These are phyloP conservation scores for Synanthedon vespiformis DNA, from an alignment of 2,888 invertebrate genomes.

Conservation along the genomic window DNA sequence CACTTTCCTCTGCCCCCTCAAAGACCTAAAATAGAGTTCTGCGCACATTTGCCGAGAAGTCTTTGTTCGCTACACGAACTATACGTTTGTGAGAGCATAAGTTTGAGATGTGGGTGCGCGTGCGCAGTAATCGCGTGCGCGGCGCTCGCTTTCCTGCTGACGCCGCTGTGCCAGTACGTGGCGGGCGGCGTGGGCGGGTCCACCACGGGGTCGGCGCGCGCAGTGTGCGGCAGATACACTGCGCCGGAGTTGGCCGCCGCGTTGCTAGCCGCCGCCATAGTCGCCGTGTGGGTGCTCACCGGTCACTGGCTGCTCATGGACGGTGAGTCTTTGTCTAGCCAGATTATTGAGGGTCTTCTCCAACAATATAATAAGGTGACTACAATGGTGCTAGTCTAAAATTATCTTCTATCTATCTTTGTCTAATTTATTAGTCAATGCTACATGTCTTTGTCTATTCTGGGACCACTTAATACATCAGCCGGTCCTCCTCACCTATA, in stretches of 20 bases:
- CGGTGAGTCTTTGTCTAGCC: slow-evolving; percentile 66
- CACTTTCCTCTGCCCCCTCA: too few species aligned
- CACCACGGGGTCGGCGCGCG: slow-evolving; percentile 74
- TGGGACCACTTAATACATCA: too few species aligned
- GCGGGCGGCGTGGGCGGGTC: slow-evolving; percentile 74
- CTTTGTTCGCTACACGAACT: too few species aligned
- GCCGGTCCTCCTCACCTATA: too few species aligned
- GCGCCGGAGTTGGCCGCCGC: slow-evolving; percentile 95
- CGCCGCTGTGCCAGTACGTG: slow-evolving; percentile 98
- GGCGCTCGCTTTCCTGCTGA: slow-evolving; percentile 93
- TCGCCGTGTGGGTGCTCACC: slow-evolving; percentile 97
- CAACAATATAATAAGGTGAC: too few species aligned
- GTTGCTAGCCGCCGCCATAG: slow-evolving; percentile 90
- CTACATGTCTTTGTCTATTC: too few species aligned
- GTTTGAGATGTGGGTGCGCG: not conserved
- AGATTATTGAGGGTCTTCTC: too few species aligned
- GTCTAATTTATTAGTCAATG: too few species aligned
- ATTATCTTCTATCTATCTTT: too few species aligned
- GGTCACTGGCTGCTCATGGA: slow-evolving; percentile 99
- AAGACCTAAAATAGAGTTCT: too few species aligned
- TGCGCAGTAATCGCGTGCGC: slow-evolving; percentile 92
- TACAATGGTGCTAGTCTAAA: too few species aligned
- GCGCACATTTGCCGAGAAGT: too few species aligned
- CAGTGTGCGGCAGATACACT: slow-evolving; percentile 95
- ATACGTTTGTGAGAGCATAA: not conserved